Conservation (phyloP, 1,140 invertebrate genomes). For the Samia ricini region DNA sequence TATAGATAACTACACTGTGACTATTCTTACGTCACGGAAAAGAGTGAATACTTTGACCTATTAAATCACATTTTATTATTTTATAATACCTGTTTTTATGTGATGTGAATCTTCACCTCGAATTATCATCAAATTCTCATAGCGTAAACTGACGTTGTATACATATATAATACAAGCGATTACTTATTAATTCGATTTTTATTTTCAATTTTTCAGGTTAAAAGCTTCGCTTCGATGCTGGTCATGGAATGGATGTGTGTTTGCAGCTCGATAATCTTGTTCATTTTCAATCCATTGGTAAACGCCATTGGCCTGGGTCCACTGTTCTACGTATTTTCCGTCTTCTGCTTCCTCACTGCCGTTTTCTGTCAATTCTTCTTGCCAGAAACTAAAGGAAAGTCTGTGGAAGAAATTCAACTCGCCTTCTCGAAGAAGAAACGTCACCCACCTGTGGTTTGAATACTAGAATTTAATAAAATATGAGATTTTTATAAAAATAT, state of each 20-base stretch:
- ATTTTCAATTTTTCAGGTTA: conserved; percentile 48
- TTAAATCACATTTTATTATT: too few relatives aligned
- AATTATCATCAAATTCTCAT: too few relatives aligned
- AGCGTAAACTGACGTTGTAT: too few relatives aligned
- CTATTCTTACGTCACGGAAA: too few relatives aligned
- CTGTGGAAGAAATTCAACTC: conserved; percentile 78
- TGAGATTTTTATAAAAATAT: neutral
- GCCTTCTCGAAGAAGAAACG: conserved; percentile 28
- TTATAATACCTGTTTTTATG: too few relatives aligned
- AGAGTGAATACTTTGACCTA: too few relatives aligned
- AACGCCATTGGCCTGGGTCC: conserved; percentile 70
- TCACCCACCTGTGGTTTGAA: neutral
- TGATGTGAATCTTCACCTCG: too few relatives aligned
- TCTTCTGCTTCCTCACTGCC: conserved; percentile 65
- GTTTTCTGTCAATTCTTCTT: conserved; percentile 77
- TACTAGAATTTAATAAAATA: neutral
- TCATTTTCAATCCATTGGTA: conserved; percentile 63
- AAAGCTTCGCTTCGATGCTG: conserved; percentile 47
- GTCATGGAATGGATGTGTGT: conserved; percentile 49
- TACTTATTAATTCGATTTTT: too few relatives aligned
- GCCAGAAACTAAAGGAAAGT: conserved; percentile 84
- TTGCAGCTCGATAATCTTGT: conserved; percentile 50
- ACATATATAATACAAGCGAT: too few relatives aligned
- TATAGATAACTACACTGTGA: too few relatives aligned
- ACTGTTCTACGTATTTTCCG: conserved; percentile 76